A percentile compares a stretch with the other conserved stretches of the same genome.
Conservation (phyloP, 2,113 vertebrate genomes). For the Ameiurus melas region DNA sequence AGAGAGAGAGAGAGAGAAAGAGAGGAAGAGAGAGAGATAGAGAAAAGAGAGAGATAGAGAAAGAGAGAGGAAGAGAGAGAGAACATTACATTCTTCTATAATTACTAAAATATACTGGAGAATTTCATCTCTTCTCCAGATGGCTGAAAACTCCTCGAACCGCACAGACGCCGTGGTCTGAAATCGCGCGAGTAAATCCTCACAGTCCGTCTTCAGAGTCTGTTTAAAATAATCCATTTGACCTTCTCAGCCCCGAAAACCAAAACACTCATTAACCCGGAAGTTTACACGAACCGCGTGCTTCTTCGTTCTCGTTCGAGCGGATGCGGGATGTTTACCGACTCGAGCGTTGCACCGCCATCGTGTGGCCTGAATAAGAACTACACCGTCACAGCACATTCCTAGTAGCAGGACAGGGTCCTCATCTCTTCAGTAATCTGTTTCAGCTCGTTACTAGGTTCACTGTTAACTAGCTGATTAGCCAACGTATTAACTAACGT, state of each 20-base stretch:
- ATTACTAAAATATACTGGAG: slow-evolving; percentile 81
- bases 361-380: background rate
- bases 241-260: too few species aligned
- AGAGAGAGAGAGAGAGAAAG: too few species aligned
- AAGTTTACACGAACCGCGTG: background rate
- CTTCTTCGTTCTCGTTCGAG: background rate
- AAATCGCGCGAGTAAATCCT: slow-evolving; percentile 82
- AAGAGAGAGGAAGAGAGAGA: too few species aligned
- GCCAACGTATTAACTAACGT: too few species aligned
- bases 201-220: slow-evolving; percentile 76
- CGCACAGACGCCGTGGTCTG: slow-evolving; percentile 80
- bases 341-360: background rate
- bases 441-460: too few species aligned
- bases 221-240: slow-evolving; percentile 45
- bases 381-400: background rate
- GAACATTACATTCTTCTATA: background rate
- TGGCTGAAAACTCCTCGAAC: slow-evolving; percentile 80
- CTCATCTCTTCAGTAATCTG: too few species aligned
- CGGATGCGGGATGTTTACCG: background rate
- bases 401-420: too few species aligned
- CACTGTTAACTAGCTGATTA: too few species aligned
- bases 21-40: too few species aligned
- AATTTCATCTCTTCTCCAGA: slow-evolving; percentile 87
- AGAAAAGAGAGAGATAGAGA: too few species aligned
- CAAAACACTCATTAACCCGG: background rate